A percentile compares a stretch with the other conserved stretches of the same genome.
Evolutionary conservation across 2,888 invertebrate genomes (phyloP).

Genomic region (Cephus pygmeus): DNA sequence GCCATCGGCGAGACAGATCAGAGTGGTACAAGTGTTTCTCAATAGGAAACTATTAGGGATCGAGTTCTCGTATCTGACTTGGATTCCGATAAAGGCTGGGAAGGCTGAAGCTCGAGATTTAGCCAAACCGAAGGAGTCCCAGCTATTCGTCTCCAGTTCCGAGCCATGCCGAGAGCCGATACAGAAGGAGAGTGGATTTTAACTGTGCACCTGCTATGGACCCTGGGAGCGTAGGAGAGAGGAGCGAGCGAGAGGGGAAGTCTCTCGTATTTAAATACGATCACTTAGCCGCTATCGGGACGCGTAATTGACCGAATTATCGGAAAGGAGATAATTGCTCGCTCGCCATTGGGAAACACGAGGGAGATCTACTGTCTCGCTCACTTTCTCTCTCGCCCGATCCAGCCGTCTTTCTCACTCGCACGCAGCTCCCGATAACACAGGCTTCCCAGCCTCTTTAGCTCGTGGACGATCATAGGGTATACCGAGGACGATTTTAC

Average conservation of each 20-base stretch:
- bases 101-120: not conserved
- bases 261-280: constrained; percentile 7
- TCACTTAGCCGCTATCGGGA: constrained; percentile 30
- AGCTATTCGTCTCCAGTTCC: not conserved
- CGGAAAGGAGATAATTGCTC: constrained; percentile 30
- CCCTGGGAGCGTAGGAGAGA: not conserved
- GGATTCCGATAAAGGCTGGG: not conserved
- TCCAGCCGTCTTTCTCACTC: not conserved
- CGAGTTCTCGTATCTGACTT: not conserved
- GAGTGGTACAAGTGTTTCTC: not conserved
- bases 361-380: not conserved
- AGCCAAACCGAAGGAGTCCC: not conserved
- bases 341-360: constrained; percentile 4
- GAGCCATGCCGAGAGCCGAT: constrained; percentile 16
- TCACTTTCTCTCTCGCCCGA: not conserved
- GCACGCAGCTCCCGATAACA: not conserved
- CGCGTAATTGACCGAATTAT: constrained; percentile 51
- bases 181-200: constrained; percentile 9
- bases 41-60: not conserved
- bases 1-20: not conserved
- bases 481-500: not conserved
- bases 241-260: not conserved
- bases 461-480: not conserved
- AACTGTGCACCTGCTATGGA: constrained; percentile 27
- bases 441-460: not conserved